Percentiles rank a stretch among this genome's conserved stretches.
These are phyloP conservation scores for Pantherophis alleghaniensis DNA, from an alignment of 2,797 vertebrate genomes.

Conservation along the genomic window DNA sequence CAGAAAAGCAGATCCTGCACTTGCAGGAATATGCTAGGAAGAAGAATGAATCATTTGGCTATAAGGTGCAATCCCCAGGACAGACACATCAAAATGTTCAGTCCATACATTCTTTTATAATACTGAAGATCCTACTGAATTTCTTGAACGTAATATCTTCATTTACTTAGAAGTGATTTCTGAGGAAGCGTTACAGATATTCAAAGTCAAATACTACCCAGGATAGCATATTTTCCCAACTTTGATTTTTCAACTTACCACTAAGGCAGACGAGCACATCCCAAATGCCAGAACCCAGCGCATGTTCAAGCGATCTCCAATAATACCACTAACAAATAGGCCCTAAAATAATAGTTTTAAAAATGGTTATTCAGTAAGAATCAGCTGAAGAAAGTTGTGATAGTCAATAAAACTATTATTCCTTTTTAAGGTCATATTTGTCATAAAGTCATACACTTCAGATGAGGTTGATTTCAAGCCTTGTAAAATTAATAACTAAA, in stretches of 20 bases:
- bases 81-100: not conserved
- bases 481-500: not conserved
- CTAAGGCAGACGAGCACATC: slow-evolving; percentile 90
- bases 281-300: slow-evolving; percentile 91
- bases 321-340: slow-evolving; percentile 89
- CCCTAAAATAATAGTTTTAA: slow-evolving; percentile 73
- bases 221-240: not conserved
- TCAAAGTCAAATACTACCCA: slow-evolving; percentile 1
- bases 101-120: not conserved
- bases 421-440: not conserved
- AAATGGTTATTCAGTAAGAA: slow-evolving; percentile 1
- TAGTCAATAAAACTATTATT: not conserved
- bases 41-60: not conserved
- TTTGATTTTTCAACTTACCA: slow-evolving; percentile 76
- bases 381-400: not conserved
- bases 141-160: not conserved
- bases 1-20: no score
- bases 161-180: not conserved
- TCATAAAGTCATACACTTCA: not conserved
- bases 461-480: not conserved
- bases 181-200: not conserved
- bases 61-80: not conserved
- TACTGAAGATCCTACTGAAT: not conserved
- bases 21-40: no score
- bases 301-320: slow-evolving; percentile 91